Percentiles rank a stretch among this genome's conserved stretches.
phyloP scores from a whole-genome alignment of 2,113 vertebrate genomes.

The Lepus europaeus region DNA sequence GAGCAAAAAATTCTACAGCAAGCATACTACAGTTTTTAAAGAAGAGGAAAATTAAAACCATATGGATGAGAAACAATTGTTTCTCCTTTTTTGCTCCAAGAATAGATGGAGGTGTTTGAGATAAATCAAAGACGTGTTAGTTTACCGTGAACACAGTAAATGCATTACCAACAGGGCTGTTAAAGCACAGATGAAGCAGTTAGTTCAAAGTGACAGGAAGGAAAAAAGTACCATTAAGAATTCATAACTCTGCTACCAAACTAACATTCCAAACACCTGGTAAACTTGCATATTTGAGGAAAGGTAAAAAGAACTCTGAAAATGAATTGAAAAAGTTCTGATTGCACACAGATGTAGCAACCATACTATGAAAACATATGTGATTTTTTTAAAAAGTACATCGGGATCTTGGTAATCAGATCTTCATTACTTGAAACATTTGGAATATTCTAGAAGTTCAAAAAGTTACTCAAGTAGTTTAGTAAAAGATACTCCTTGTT shows the following conservation, averaged over 20 bases:
- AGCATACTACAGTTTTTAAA: neutral
- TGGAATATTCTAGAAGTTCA: constrained; percentile 54
- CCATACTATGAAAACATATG: neutral
- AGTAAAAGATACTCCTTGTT: neutral
- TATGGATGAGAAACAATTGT: neutral
- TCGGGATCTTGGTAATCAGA: constrained; percentile 33
- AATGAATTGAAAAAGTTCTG: constrained; percentile 67
- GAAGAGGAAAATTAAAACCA: constrained; percentile 34
- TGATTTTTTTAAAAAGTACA: constrained; percentile 25
- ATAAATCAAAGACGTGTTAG: constrained; percentile 21
- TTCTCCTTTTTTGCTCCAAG: neutral
- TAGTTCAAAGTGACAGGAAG: constrained; percentile 52
- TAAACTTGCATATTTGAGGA: constrained; percentile 51
- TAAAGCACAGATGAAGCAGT: constrained; percentile 27
- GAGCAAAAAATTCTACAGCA: neutral
- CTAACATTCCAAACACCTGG: constrained; percentile 69
- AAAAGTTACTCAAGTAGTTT: neutral
- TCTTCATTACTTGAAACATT: constrained; percentile 46
- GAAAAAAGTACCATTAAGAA: constrained; percentile 64
- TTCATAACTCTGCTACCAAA: constrained; percentile 67
- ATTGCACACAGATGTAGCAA: constrained; percentile 77
- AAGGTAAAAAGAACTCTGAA: constrained; percentile 62
- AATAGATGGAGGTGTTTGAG: constrained; percentile 42
- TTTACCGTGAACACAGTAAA: neutral
- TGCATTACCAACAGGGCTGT: neutral